Percentiles rank a stretch among this genome's conserved stretches.
Evolutionary conservation across 2,797 vertebrate genomes (phyloP).

Genomic region (Falco concolor): DNA sequence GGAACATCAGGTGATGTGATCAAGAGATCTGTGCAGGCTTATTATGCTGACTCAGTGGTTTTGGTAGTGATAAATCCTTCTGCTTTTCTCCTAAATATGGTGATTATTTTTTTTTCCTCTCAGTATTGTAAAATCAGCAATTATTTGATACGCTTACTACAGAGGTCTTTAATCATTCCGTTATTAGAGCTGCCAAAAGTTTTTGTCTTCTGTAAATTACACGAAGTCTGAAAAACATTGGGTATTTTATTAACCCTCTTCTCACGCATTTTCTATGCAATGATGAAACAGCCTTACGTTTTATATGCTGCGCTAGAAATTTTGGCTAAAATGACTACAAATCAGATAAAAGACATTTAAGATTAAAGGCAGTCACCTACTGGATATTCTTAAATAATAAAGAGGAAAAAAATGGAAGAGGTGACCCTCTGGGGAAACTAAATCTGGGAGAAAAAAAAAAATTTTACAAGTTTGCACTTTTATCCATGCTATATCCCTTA

Average conservation of each 20-base stretch:
- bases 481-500: neutral
- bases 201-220: neutral
- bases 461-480: neutral
- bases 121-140: neutral
- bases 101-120: neutral
- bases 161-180: neutral
- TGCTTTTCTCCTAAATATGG: neutral
- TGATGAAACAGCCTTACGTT: neutral
- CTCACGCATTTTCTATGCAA: accelerated
- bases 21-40: neutral
- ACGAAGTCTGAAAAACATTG: neutral
- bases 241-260: neutral
- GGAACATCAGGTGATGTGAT: neutral
- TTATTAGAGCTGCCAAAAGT: neutral
- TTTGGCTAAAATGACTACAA: neutral
- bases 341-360: neutral
- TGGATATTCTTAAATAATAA: neutral
- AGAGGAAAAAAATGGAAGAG: neutral
- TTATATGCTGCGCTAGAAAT: neutral
- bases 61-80: neutral
- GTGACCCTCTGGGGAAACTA: neutral
- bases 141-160: neutral
- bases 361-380: neutral
- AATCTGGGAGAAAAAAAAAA: neutral
- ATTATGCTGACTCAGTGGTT: neutral